Conservation (phyloP, 1,140 invertebrate species). For the Drosophila setifemur region DNA sequence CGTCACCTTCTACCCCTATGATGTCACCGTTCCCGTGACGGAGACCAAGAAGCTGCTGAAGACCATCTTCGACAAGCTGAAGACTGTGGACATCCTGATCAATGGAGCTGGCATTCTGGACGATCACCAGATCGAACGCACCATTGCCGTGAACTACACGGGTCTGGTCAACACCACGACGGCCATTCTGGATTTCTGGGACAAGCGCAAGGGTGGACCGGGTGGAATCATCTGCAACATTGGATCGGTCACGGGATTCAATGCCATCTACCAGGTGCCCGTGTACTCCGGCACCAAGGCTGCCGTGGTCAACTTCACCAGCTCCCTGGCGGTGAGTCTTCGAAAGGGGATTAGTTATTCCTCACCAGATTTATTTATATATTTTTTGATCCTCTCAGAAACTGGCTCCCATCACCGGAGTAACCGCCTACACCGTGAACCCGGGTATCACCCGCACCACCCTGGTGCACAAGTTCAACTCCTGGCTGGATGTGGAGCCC, state of each 20-base stretch:
- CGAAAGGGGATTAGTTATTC: not conserved
- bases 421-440: conserved; percentile 66
- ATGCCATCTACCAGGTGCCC: conserved; percentile 76
- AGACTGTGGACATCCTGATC: conserved; percentile 72
- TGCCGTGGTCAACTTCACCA: conserved; percentile 83
- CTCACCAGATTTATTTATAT: not conserved
- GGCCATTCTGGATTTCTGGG: conserved; percentile 83
- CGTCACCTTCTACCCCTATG: conserved; percentile 65
- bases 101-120: conserved; percentile 77
- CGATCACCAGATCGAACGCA: conserved; percentile 71
- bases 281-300: conserved; percentile 83
- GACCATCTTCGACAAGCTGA: conserved; percentile 60
- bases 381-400: conserved; percentile 20
- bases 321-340: conserved; percentile 69
- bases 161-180: conserved; percentile 75
- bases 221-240: conserved; percentile 87
- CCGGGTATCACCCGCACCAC: conserved; percentile 64
- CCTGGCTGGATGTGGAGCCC: conserved; percentile 71
- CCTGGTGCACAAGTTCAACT: conserved; percentile 67
- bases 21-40: conserved; percentile 60
- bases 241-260: conserved; percentile 85
- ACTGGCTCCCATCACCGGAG: conserved; percentile 57
- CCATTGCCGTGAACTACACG: conserved; percentile 77
- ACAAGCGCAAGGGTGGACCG: conserved; percentile 84
- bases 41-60: conserved; percentile 57